These are phyloP conservation scores for Drosophila navojoa DNA, from an alignment of 1,140 invertebrate genomes.

Conservation along the genomic window DNA sequence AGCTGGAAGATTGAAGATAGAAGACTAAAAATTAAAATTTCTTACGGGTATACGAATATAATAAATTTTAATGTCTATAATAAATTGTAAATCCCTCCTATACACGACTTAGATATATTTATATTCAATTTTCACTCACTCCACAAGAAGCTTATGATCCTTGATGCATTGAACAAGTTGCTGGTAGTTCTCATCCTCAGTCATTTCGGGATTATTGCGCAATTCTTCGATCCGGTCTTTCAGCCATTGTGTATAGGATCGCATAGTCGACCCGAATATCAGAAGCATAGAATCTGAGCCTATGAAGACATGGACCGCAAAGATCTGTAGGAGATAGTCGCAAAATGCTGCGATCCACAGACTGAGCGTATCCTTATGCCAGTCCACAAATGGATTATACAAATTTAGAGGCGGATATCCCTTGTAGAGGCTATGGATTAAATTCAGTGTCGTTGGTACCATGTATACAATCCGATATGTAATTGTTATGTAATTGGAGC, in stretches of 20 bases:
- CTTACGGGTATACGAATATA: too few species aligned
- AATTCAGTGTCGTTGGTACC: neutral
- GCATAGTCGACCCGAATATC: constrained; percentile 37
- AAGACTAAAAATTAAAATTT: too few species aligned
- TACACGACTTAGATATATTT: neutral
- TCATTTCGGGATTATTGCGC: constrained; percentile 7
- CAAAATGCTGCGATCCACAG: constrained; percentile 29
- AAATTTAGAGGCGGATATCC: constrained; percentile 31
- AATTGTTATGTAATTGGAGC: constrained; percentile 34
- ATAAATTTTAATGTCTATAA: too few species aligned
- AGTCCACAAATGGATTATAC: constrained; percentile 55
- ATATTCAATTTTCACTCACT: constrained; percentile 19
- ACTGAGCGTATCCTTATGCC: constrained; percentile 9
- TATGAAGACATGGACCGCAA: constrained; percentile 21
- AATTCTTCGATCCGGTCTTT: constrained; percentile 18
- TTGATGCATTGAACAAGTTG: constrained; percentile 50
- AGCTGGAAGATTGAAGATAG: too few species aligned
- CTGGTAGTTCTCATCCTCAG: constrained; percentile 17
- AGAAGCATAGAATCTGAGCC: constrained; percentile 6
- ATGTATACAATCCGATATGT: constrained; percentile 17
- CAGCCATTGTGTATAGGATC: constrained; percentile 38
- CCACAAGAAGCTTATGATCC: constrained; percentile 50
- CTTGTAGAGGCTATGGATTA: neutral
- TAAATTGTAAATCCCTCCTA: neutral
- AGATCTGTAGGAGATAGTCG: constrained; percentile 13